These are phyloP conservation scores for Entelurus aequoreus DNA, from an alignment of 2,113 vertebrate species.

Conservation along the genomic window DNA sequence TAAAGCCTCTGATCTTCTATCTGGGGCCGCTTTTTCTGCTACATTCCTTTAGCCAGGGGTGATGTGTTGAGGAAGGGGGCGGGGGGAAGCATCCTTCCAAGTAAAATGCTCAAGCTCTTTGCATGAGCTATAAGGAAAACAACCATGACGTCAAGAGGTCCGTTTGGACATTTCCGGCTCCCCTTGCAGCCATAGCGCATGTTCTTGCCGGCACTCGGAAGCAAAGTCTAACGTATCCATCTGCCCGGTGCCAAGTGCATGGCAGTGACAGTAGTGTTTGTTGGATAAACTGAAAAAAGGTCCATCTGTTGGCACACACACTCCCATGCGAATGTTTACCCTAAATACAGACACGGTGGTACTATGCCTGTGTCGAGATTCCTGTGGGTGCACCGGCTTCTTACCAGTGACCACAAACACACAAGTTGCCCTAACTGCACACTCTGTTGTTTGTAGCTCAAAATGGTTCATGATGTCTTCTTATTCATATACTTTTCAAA, in stretches of 20 bases:
- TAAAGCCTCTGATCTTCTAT: conserved; percentile 60
- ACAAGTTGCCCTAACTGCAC: not conserved
- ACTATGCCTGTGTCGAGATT: not conserved
- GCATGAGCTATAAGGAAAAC: not conserved
- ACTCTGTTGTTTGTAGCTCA: not conserved
- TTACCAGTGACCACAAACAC: not conserved
- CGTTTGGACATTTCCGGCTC: not conserved
- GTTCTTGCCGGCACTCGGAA: not conserved
- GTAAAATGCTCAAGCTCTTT: not conserved
- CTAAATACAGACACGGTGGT: conserved; percentile 9
- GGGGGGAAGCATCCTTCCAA: conserved; percentile 20
- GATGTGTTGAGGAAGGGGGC: conserved; percentile 28
- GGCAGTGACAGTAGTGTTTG: conserved; percentile 7
- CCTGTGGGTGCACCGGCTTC: not conserved
- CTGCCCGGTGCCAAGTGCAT: conserved; percentile 4
- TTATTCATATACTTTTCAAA: too few species aligned
- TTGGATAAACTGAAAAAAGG: conserved; percentile 10
- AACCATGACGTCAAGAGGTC: not conserved
- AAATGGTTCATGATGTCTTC: too few species aligned
- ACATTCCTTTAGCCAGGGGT: conserved; percentile 59
- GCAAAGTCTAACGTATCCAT: conserved; percentile 6
- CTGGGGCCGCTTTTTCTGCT: conserved; percentile 53
- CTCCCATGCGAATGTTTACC: conserved; percentile 10
- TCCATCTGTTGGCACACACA: conserved; percentile 11
- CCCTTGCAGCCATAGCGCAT: not conserved